Evolutionary conservation across 2,797 vertebrate genomes (phyloP).

Genomic region (Acropternis orthonyx): DNA sequence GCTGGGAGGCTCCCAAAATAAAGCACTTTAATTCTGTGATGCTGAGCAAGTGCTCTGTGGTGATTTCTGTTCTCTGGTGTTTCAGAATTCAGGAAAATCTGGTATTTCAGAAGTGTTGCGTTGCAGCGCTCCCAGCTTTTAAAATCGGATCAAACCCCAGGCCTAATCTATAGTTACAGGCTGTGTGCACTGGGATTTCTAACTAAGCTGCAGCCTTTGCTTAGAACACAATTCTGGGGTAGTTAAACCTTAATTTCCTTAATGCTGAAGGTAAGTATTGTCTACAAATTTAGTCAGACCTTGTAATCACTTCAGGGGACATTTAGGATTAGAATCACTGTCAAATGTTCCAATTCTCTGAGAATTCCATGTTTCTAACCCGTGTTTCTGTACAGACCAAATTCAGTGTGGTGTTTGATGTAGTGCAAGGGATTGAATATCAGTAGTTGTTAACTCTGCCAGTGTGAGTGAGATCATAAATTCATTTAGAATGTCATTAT

Average conservation of each 20-base stretch:
- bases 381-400: not conserved
- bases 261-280: not conserved
- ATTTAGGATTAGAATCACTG: not conserved
- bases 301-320: not conserved
- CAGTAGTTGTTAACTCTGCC: not conserved
- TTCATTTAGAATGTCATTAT: not conserved
- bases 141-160: not conserved
- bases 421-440: not conserved
- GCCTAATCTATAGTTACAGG: fast-evolving
- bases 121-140: not conserved
- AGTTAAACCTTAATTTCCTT: not conserved
- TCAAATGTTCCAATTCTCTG: fast-evolving
- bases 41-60: not conserved
- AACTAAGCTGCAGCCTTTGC: not conserved
- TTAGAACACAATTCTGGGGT: not conserved
- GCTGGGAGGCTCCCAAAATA: not conserved
- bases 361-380: not conserved
- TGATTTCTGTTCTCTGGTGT: not conserved
- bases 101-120: not conserved
- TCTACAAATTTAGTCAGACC: not conserved
- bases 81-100: not conserved
- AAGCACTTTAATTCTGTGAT: not conserved
- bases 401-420: fast-evolving
- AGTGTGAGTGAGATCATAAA: not conserved
- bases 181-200: not conserved